phyloP scores from a whole-genome alignment of 2,888 invertebrate genomes.

The Frankliniella fusca region DNA sequence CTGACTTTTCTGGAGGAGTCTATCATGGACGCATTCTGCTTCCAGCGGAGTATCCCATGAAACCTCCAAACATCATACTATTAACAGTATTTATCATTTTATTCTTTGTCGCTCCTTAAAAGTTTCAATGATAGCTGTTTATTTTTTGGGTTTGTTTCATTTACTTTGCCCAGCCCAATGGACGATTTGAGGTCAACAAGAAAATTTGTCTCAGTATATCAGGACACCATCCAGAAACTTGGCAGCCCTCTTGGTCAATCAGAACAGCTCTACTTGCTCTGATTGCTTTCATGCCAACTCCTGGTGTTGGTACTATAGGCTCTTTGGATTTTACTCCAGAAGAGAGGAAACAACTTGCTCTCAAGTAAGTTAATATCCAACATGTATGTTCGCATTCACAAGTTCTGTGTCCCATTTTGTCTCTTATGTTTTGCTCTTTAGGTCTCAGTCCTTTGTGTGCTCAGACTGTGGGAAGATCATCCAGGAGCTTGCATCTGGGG shows the following conservation, averaged over 20 bases:
- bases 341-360: slow-evolving; percentile 75
- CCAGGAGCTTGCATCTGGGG: slow-evolving; percentile 50
- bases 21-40: slow-evolving; percentile 90
- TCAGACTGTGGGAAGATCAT: slow-evolving; percentile 58
- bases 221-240: slow-evolving; percentile 94
- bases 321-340: slow-evolving; percentile 83
- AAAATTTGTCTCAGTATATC: slow-evolving; percentile 95
- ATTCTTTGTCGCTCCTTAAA: background rate
- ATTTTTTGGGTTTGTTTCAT: slow-evolving; percentile 27
- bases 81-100: slow-evolving; percentile 61
- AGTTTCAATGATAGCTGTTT: background rate
- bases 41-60: slow-evolving; percentile 95
- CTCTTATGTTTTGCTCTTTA: slow-evolving; percentile 41
- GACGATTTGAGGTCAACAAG: slow-evolving; percentile 86
- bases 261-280: slow-evolving; percentile 86
- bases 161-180: slow-evolving; percentile 66
- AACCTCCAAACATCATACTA: slow-evolving; percentile 90
- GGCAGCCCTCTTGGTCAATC: slow-evolving; percentile 97
- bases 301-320: slow-evolving; percentile 85
- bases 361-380: slow-evolving; percentile 54
- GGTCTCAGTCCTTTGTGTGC: slow-evolving; percentile 62
- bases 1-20: slow-evolving; percentile 84
- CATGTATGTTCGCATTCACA: slow-evolving; percentile 15
- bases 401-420: slow-evolving; percentile 16
- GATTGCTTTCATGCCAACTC: slow-evolving; percentile 91